Evolutionary conservation across 2,888 invertebrate species (phyloP).

Genomic region (Ommatoiulus sabulosus): DNA sequence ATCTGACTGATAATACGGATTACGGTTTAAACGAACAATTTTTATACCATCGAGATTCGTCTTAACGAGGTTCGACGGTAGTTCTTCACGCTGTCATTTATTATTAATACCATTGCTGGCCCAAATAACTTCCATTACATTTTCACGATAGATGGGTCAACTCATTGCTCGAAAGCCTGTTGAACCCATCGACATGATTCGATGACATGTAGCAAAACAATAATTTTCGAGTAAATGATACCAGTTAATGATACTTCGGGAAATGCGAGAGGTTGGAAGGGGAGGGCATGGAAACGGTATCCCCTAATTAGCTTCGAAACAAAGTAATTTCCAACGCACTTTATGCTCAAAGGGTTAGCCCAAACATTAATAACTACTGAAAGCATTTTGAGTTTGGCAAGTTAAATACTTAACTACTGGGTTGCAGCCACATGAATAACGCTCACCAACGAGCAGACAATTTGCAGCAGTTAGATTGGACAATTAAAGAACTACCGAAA

Average conservation of each 20-base stretch:
- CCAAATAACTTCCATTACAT: too few relatives aligned
- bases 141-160: too few relatives aligned
- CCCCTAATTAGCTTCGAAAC: constrained; percentile 7
- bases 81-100: too few relatives aligned
- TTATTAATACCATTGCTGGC: too few relatives aligned
- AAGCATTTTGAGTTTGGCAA: constrained; percentile 4
- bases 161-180: too few relatives aligned
- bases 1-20: too few relatives aligned
- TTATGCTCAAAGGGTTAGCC: constrained; percentile 13
- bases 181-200: too few relatives aligned
- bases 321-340: constrained; percentile 1
- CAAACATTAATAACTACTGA: constrained; percentile 31
- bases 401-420: constrained; percentile 15
- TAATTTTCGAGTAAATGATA: not conserved
- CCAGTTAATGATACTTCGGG: not conserved
- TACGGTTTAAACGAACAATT: too few relatives aligned
- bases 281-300: not conserved
- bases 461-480: not conserved
- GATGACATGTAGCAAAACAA: not conserved
- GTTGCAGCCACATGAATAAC: not conserved
- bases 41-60: too few relatives aligned
- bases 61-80: too few relatives aligned
- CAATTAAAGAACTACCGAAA: constrained; percentile 23
- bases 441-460: not conserved
- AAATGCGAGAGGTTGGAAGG: constrained; percentile 15